Base-by-base conservation (phyloP, 2,888 invertebrate species). In the Dynastes tityus region DNA sequence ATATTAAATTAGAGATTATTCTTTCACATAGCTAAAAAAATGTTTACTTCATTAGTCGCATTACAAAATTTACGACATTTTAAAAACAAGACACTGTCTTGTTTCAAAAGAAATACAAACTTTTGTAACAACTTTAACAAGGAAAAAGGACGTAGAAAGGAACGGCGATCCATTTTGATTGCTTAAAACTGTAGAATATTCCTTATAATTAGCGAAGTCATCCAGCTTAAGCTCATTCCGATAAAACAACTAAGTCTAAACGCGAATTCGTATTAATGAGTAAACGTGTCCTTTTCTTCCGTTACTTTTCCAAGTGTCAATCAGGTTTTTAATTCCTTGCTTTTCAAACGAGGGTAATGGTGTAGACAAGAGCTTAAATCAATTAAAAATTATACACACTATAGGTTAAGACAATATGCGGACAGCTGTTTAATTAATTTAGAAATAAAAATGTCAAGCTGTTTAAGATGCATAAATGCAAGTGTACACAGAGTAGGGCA, bases 121-220 rank as follows among this genome's bases (percentile, higher is more conserved):
- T 55, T 22, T n/a, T 55, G 6, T 55, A 55, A 55, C 55, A 22
- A 55, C 16, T 22, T 55, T 55, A 55, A n/a, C 16, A 55, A 22
- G 55, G n/a, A n/a, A 45, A 37, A 37, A 37, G 32, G 32, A 37
- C 32, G 32, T 3, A 53, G n/a, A 53, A 53, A 4, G 13, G n/a
- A 11, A n/a, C n/a, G 1, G n/a, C 53, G 13, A 13, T 53, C 9
- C 53, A 53, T 53, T 22, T 53, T 53, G 55, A 55, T 55, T 55
- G 22, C n/a, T n/a, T n/a, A 45, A 55, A 55, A 55, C 0, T 5
- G 55, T 22, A 8, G 13, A 55, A 22, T 8, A n/a, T 22, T 53
- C 9, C 11, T 53, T n/a, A n/a, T 55, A 55, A 55, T 55, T 55
- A 55, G 55, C 55, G 55, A 55, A 55, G n/a, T 55, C 22, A 22